A percentile compares a stretch with the other conserved stretches of the same genome.
phyloP scores from a whole-genome alignment of 2,797 vertebrate genomes.

The Cryptoblepharus egeriae region DNA sequence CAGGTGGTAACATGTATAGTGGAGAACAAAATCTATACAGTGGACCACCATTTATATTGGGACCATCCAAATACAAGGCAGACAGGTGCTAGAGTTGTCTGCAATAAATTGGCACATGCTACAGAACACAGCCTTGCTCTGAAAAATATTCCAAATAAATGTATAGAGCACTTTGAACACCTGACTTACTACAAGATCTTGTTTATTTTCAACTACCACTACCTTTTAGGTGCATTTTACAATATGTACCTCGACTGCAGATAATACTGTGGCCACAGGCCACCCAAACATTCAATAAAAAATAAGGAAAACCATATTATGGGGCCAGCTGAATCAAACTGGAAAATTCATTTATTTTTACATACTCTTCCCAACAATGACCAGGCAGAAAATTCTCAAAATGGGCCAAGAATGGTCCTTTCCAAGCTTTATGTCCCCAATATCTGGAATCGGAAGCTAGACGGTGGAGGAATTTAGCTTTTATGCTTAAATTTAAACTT shows the following conservation, averaged over 20 bases:
- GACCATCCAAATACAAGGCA: neutral
- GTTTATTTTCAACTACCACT: neutral
- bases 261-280: too few relatives aligned
- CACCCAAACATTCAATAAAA: too few relatives aligned
- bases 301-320: too few relatives aligned
- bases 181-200: neutral
- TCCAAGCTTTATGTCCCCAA: too few relatives aligned
- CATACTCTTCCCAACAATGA: too few relatives aligned
- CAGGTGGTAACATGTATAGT: too few relatives aligned
- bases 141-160: neutral
- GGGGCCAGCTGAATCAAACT: too few relatives aligned
- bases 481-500: neutral
- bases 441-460: too few relatives aligned
- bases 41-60: neutral
- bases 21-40: too few relatives aligned
- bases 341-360: too few relatives aligned
- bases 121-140: neutral
- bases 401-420: neutral
- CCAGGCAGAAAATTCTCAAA: neutral
- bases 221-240: neutral
- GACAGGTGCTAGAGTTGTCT: neutral
- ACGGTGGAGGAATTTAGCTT: too few relatives aligned
- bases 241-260: neutral
- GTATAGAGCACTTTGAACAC: neutral
- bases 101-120: neutral